Base-by-base conservation (phyloP, 2,888 invertebrate genomes). In the Volucella zonaria region DNA sequence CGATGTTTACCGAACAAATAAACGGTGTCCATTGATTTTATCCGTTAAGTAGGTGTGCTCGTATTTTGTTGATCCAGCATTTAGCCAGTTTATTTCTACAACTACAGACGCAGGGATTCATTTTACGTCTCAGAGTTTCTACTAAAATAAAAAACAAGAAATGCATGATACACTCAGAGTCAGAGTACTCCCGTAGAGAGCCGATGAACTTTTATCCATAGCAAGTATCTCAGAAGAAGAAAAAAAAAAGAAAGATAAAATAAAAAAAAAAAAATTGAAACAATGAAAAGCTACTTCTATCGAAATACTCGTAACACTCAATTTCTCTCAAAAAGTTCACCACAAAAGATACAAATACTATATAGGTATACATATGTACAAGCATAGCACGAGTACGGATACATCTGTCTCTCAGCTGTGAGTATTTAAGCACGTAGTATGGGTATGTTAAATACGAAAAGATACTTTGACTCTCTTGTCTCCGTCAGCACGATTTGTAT, bases 381-480 rank as follows among this genome's bases (percentile, higher is more conserved):
- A 6, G 0, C 6, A 31, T 31, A 31, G n/a, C 6, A 31, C 31
- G 4, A 31, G 31, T 31, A 6, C 31, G 6, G 31, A 31, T 4
- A 31, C 31, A 15, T 47, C 54, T 61, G 31, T 67, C 18, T 67
- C 54, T 74, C 80, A 59, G 9, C 15, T 49, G 42, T 18, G 10
- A 18, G 51, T 10, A 10, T 31, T 31, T 6, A 31, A 4, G 1
- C 31, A 31, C 31, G 45, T 31, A 40, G 40, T 4, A 42, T 14
- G 11, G 56, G 66, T 67, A 31, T 14, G 56, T 56, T 54, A 38
- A 62, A 74, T 64, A 38, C 45, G 15, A 58, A 58, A 38, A 52
- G 52, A 64, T 75, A 80, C 80, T 54, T 58, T 11, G 49, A 61
- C 74, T 82, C 82, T 82, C 73, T 73, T 45, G 68, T 45, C 73